phyloP scores from a whole-genome alignment of 37 sponge, comb jelly and placozoan genomes.

The Geodia barretti region DNA sequence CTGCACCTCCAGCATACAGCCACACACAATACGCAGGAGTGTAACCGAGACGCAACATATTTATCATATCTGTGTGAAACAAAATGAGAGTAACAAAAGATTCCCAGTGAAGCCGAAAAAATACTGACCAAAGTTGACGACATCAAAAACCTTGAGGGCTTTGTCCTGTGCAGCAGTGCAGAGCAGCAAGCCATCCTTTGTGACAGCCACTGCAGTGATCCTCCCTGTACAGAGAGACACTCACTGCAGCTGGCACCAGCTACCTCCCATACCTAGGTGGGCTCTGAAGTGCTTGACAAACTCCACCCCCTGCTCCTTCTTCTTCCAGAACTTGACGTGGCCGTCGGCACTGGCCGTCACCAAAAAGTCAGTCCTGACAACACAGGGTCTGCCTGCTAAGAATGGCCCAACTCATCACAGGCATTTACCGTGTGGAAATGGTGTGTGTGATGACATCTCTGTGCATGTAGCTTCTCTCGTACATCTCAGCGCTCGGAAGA shows the following conservation, averaged over 20 bases:
- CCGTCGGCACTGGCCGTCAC: constrained; percentile 93
- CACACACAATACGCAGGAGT: constrained; percentile 82
- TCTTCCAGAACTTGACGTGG: constrained; percentile 99
- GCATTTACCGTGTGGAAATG: background rate
- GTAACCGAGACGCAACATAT: constrained; percentile 87
- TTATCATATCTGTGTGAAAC: constrained; percentile 87
- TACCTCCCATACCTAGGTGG: constrained; percentile 62
- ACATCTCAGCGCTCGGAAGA: constrained; percentile 87
- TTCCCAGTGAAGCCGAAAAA: background rate
- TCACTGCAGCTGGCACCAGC: background rate
- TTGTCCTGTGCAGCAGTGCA: constrained; percentile 85
- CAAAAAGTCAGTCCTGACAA: constrained; percentile 82
- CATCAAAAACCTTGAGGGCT: constrained; percentile 94
- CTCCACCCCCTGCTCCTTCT: constrained; percentile 85
- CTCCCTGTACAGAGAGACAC: constrained; percentile 44
- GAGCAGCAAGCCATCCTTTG: constrained; percentile 80
- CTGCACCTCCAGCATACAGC: constrained; percentile 71
- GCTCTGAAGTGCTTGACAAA: constrained; percentile 98
- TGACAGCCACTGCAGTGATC: constrained; percentile 69
- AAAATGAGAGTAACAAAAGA: background rate
- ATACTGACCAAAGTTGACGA: constrained; percentile 90
- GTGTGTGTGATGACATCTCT: constrained; percentile 84
- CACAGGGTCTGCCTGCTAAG: background rate
- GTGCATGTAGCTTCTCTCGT: constrained; percentile 98
- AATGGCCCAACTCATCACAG: background rate